Percentiles rank a stretch among this genome's conserved stretches.
Evolutionary conservation across 2,888 invertebrate species (phyloP).

Genomic region (Listrodromus nycthemerus): DNA sequence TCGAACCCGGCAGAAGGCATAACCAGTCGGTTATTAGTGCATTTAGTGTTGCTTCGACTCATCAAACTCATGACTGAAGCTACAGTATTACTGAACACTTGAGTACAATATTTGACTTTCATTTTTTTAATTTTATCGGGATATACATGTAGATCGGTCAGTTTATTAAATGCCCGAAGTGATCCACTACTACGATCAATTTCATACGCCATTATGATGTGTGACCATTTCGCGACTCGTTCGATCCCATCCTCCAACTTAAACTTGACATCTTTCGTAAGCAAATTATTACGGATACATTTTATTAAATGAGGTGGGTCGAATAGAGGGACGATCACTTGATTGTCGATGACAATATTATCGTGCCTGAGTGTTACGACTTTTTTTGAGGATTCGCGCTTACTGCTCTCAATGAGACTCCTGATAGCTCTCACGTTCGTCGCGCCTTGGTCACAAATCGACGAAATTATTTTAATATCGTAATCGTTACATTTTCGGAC

Average conservation of each 20-base stretch:
- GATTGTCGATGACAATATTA: not conserved
- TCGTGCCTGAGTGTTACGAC: not conserved
- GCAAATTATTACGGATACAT: conserved; percentile 28
- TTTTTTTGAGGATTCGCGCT: not conserved
- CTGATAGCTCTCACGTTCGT: conserved; percentile 7
- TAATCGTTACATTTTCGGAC: not conserved
- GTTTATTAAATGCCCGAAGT: not conserved
- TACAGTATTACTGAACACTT: conserved; percentile 51
- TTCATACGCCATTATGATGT: conserved; percentile 4
- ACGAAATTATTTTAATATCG: not conserved
- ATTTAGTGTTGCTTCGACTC: conserved; percentile 35
- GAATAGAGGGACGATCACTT: conserved; percentile 18
- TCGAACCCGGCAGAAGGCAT: conserved; percentile 26
- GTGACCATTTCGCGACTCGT: conserved; percentile 8
- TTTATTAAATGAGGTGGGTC: conserved; percentile 16
- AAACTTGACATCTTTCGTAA: conserved; percentile 5
- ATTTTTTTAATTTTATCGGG: conserved; percentile 47
- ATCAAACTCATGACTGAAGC: conserved; percentile 26
- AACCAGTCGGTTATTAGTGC: not conserved
- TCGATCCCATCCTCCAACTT: not conserved
- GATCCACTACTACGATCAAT: conserved; percentile 10
- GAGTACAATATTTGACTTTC: conserved; percentile 50
- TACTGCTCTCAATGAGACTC: not conserved
- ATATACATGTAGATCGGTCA: conserved; percentile 43
- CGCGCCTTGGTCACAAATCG: conserved; percentile 21